Evolutionary conservation across 2,888 invertebrate species (phyloP), one percentile per base, ranked within the genome.

Genomic region (Orthosia gracilis): DNA sequence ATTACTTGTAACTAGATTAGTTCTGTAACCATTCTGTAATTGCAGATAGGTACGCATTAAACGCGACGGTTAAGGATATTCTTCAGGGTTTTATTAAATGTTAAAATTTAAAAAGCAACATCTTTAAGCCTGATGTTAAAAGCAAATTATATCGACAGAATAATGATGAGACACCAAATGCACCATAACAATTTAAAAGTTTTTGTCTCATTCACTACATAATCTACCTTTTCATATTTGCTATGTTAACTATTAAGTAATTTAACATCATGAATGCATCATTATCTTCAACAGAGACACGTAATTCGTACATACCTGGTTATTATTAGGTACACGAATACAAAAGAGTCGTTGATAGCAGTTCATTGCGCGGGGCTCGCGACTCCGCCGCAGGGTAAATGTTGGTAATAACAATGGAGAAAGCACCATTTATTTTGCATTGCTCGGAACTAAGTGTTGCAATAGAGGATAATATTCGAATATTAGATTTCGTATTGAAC

Each of bases 381-480:
- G 84, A 80, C 76, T 82, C 70, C 50, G 76, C 81, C 81, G 66
- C 80, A 76, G 80, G 86, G 76, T 62, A 78, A 86, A 85, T 86
- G 75, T 80, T 63, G 59, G 72, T 73, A 82, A 82, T 87, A 87
- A 86, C 86, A 87, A 86, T 87, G 67, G 84, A 82, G 86, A 84
- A 84, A 87, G 86, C 77, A 82, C 77, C 85, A 85, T 84, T 85
- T 86, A 82, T 84, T 87, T 79, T 80, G 84, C 87, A 86, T 85
- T 71, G 82, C 84, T 74, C 82, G 73, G 71, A 78, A 86, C 76
- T 80, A 82, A 83, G 78, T 79, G 77, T 74, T 80, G 78, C 80
- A 83, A 80, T 77, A 40, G 73, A 80, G 66, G 85, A 82, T 86
- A 78, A 73, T 82, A 78, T 82, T 73, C 72, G 49, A 76, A 82